A percentile compares a stretch with the other conserved stretches of the same genome.
These are phyloP conservation scores for Phalangium opilio DNA, from an alignment of 2,888 invertebrate species.

Conservation along the genomic window DNA sequence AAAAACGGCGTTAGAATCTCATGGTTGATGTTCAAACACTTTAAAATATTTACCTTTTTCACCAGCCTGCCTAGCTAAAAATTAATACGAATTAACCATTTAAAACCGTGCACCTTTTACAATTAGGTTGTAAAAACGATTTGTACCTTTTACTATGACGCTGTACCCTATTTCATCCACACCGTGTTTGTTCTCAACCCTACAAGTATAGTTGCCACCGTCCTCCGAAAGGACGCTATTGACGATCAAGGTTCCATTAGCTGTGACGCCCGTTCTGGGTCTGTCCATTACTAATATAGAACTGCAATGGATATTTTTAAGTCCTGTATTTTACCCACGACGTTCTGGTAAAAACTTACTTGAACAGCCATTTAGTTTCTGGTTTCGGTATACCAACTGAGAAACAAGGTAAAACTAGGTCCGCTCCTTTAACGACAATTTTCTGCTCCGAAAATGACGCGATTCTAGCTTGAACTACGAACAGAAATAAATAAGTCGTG, in stretches of 20 bases:
- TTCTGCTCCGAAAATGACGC: slow-evolving; percentile 53
- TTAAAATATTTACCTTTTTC: too few species aligned
- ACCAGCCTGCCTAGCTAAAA: too few species aligned
- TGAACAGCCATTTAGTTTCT: slow-evolving; percentile 66
- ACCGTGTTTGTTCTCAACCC: slow-evolving; percentile 80
- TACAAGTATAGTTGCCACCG: slow-evolving; percentile 85
- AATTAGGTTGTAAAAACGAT: too few species aligned
- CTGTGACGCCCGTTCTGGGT: too few species aligned
- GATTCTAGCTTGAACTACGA: slow-evolving; percentile 61
- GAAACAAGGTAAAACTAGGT: slow-evolving; percentile 53
- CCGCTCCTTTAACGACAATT: slow-evolving; percentile 6
- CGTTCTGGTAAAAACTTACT: too few species aligned
- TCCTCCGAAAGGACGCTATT: slow-evolving; percentile 74
- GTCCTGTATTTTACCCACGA: too few species aligned
- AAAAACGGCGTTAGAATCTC: too few species aligned
- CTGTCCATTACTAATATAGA: too few species aligned
- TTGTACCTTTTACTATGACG: slow-evolving; percentile 61
- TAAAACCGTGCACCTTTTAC: too few species aligned
- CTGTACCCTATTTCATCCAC: slow-evolving; percentile 85
- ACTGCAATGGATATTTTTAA: too few species aligned
- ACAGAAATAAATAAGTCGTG: not conserved
- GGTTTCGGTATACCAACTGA: slow-evolving; percentile 88
- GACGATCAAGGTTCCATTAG: slow-evolving; percentile 75
- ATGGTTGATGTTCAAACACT: too few species aligned
- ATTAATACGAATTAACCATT: too few species aligned